Evolutionary conservation across 1,140 invertebrate genomes (phyloP), one percentile per base, ranked within the genome.

Genomic region (Solenopsis invicta): DNA sequence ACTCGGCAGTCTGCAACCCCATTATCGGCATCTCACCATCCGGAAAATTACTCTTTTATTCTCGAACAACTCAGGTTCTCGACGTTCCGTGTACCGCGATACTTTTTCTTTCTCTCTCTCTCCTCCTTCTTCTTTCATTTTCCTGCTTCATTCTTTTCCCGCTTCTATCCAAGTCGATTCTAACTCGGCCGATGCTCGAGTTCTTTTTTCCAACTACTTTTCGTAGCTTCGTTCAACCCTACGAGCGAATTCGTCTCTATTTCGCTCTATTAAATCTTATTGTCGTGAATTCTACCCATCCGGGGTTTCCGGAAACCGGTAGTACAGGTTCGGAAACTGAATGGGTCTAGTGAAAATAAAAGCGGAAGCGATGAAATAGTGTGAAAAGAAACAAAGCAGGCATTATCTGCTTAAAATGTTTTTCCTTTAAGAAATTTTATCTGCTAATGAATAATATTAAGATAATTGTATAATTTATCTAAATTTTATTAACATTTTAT

Each of bases 31-130:
- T 93, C 91, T 94, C 94, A 93, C 94, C 95, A 95, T 93, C 94
- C 94, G 94, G 94, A 95, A 95, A 95, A 95, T 95, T 95, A 95
- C 94, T 95, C 94, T 95, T 95, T 95, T 95, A 95, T 95, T 95
- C 93, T 92, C 92, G 91, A 94, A 94, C 93, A 93, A 94, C 90
- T 91, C 89, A 90, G 91, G 93, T 90, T 91, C 87, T 90, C 90
- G 90, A 91, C 85, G 88, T 91, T 93, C 88, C 89, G 86, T 91
- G 85, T 88, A 91, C 89, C 85, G 75, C 89, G 85, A 88, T 92
- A 92, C 89, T 90, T 86, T 82, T 85, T 86, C 76, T 89, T 80
- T 87, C 67, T 81, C 67, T 85, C 41, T 75, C 2, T 29, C 29
- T 29, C 29, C 59, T 86, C 45, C 48, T 66, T 48, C 21, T 34